A percentile compares a stretch with the other conserved stretches of the same genome.
Evolutionary conservation across 2,113 vertebrate genomes (phyloP).

Genomic region (Sinocyclocheilus rhinocerous): DNA sequence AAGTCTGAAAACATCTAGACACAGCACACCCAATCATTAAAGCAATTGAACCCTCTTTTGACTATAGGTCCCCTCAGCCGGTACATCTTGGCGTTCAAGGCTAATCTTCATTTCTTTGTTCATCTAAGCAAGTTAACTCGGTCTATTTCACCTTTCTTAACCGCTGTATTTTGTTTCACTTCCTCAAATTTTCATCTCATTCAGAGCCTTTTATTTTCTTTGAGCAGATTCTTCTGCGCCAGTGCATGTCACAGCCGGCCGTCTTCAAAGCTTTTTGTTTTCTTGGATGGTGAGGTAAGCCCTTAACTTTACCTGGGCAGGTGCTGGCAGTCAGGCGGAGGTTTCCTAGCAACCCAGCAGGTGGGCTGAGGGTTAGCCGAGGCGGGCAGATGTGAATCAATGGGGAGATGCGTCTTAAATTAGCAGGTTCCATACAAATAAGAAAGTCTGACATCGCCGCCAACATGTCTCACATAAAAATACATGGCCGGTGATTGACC

Average conservation of each 20-base stretch:
- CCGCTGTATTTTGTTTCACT: constrained; percentile 41
- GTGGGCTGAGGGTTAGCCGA: constrained; percentile 21
- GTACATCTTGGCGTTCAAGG: neutral
- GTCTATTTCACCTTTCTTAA: neutral
- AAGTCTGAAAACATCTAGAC: constrained; percentile 12
- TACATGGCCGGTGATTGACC: constrained; percentile 2
- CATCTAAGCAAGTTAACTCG: constrained; percentile 23
- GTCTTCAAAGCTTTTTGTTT: constrained; percentile 33
- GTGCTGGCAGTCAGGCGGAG: constrained; percentile 36
- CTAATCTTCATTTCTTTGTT: constrained; percentile 31
- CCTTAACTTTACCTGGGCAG: constrained; percentile 45
- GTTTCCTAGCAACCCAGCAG: constrained; percentile 28
- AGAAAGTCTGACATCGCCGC: neutral
- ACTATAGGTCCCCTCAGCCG: neutral
- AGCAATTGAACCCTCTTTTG: neutral
- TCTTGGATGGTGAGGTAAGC: constrained; percentile 20
- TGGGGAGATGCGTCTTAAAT: neutral
- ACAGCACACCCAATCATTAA: constrained; percentile 24
- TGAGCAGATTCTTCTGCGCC: constrained; percentile 1
- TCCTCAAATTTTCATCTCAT: neutral
- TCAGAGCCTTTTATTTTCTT: neutral
- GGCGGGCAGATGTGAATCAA: neutral
- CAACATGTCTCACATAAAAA: constrained; percentile 8
- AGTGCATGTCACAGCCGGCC: neutral
- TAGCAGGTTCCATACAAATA: neutral